These are phyloP conservation scores for Mellivora capensis DNA, from an alignment of 2,113 vertebrate species.

Conservation along the genomic window DNA sequence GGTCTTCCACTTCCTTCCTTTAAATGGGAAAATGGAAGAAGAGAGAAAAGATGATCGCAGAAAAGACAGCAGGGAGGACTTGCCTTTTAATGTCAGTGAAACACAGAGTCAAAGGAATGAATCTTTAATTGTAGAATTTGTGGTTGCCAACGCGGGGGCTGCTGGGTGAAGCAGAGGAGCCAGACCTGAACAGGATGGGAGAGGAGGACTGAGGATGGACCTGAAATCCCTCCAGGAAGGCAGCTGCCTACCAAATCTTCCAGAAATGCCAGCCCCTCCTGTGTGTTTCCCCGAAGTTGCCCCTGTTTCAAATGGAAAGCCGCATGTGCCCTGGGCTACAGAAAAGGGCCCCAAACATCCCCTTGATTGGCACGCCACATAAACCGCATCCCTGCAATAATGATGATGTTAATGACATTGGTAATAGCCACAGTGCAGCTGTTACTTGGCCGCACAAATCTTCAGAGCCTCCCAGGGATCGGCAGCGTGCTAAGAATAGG, in stretches of 20 bases:
- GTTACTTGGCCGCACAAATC: constrained; percentile 55
- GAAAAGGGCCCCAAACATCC: constrained; percentile 46
- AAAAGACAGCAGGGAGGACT: background rate
- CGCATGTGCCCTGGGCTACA: constrained; percentile 22
- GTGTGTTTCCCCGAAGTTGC: background rate
- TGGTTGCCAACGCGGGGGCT: background rate
- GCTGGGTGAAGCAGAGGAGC: background rate
- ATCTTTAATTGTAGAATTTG: constrained; percentile 29
- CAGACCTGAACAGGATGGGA: background rate
- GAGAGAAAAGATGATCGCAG: background rate
- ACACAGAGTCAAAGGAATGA: constrained; percentile 36
- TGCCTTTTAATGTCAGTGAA: background rate
- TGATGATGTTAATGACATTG: constrained; percentile 64
- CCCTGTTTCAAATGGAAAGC: constrained; percentile 48
- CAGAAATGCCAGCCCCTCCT: background rate
- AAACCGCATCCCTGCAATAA: constrained; percentile 54
- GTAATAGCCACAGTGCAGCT: constrained; percentile 67
- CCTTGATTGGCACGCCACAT: constrained; percentile 54
- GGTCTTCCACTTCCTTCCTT: background rate
- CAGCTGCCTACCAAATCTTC: background rate
- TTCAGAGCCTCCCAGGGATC: constrained; percentile 59
- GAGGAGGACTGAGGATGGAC: background rate
- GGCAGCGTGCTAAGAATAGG: constrained; percentile 66
- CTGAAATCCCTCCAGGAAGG: background rate
- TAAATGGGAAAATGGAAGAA: background rate